Conservation (phyloP, 2,113 vertebrate species). For the Ictalurus punctatus region DNA sequence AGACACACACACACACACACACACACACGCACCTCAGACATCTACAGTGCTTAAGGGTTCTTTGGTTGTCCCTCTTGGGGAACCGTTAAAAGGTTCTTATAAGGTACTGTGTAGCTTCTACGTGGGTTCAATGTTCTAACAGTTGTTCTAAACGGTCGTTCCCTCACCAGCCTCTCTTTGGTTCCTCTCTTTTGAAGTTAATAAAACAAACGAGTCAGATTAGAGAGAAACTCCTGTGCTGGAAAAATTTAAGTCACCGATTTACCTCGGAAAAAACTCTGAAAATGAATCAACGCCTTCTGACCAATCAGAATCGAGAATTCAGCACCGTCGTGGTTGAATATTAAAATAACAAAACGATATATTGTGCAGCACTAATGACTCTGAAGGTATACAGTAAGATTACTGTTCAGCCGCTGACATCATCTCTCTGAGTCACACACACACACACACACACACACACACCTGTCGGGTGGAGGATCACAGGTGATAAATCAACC, state of each 20-base stretch:
- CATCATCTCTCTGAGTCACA: neutral
- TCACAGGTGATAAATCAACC: neutral
- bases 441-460: neutral
- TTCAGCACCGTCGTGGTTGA: neutral
- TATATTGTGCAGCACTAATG: neutral
- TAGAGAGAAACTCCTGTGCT: neutral
- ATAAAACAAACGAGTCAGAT: neutral
- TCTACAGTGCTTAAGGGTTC: neutral
- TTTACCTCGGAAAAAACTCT: neutral
- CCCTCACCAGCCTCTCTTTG: neutral
- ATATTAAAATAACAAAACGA: neutral
- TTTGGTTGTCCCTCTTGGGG: neutral
- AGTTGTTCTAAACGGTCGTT: neutral
- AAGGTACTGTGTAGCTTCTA: neutral
- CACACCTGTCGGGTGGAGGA: neutral
- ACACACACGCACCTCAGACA: neutral
- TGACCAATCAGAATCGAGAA: neutral
- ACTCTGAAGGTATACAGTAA: neutral
- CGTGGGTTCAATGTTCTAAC: neutral
- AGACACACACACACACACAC: conserved; percentile 12
- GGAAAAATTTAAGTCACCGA: neutral
- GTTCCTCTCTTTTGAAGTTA: neutral
- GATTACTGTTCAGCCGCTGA: neutral
- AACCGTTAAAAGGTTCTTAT: neutral
- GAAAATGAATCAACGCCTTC: neutral